These are phyloP conservation scores for Labeo rohita DNA, from an alignment of 2,113 vertebrate genomes.

Conservation along the genomic window DNA sequence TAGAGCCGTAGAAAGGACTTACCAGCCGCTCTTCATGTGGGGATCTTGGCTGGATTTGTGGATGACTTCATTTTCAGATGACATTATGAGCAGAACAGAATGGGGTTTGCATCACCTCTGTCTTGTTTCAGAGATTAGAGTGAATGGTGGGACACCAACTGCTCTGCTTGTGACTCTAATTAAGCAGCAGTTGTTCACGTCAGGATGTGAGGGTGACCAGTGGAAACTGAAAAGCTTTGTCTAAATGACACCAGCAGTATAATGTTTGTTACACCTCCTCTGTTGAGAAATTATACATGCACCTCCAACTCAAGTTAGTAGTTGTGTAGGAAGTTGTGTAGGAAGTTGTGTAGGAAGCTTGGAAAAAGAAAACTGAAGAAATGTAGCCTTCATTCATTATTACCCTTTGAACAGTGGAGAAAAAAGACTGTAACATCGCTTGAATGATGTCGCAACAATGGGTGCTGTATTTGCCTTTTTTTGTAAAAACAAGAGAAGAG, in stretches of 20 bases:
- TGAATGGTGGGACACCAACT: slow-evolving; percentile 1
- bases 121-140: slow-evolving; percentile 41
- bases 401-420: background rate
- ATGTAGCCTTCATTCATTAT: background rate
- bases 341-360: background rate
- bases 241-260: background rate
- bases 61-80: slow-evolving; percentile 31
- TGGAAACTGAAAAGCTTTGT: background rate
- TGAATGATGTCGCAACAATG: background rate
- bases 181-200: slow-evolving; percentile 15
- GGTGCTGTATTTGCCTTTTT: background rate
- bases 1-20: background rate
- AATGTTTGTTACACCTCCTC: background rate
- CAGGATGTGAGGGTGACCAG: background rate
- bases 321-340: background rate
- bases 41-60: background rate
- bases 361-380: background rate
- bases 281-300: background rate
- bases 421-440: background rate
- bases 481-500: too few relatives aligned
- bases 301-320: background rate
- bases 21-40: background rate
- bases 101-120: background rate
- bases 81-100: background rate
- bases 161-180: slow-evolving; percentile 34